Base-by-base conservation (phyloP, 2,797 vertebrate genomes). In the Todus mexicanus region DNA sequence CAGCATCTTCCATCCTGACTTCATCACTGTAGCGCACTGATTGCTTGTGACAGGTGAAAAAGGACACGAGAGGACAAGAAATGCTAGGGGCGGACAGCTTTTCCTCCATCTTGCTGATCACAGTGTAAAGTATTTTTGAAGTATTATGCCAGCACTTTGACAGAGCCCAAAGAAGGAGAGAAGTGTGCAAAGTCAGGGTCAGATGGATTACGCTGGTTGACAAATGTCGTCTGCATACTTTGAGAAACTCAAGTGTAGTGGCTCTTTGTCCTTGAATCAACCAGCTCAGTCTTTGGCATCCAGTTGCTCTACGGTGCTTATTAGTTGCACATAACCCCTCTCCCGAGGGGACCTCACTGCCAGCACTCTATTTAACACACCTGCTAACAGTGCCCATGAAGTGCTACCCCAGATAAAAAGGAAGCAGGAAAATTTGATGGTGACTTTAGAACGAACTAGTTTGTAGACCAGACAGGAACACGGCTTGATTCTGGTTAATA, bases 41-140 rank as follows among this genome's bases (percentile, higher is more conserved):
- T 87, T 56, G 72, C 88, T 94, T 84, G 69, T 94, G 96, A 95
- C 92, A 92, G 87, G 87, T 92, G 82, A 93, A 65, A 94, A 71
- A 89, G 94, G 90, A 92, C 86, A 93, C 2, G 0, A 77, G 54
- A 95, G 94, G 96, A 92, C 90, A 94, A 84, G 91, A 57, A 94
- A 68, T 2, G 26, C 90, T 51, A 16, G 15, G 26, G 76, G 84
- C 75, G 85, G 40, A 37, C 54, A 77, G 77, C 63, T 78, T 78
- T 77, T 73, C 61, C 90, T 72, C 78, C 78, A 2, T 50, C 90
- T 81, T 92, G 94, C 93, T 95, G 95, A 95, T 48, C 48, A 19
- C 69, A 66, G 84, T 15, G 2, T 9, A 35, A 92, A 93, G 63
- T 63, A 51, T 78, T 84, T 35, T 3, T 72, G 33, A 94, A 94